These are phyloP conservation scores for Macrobrachium nipponense DNA, from an alignment of 1,140 invertebrate genomes.

Conservation along the genomic window DNA sequence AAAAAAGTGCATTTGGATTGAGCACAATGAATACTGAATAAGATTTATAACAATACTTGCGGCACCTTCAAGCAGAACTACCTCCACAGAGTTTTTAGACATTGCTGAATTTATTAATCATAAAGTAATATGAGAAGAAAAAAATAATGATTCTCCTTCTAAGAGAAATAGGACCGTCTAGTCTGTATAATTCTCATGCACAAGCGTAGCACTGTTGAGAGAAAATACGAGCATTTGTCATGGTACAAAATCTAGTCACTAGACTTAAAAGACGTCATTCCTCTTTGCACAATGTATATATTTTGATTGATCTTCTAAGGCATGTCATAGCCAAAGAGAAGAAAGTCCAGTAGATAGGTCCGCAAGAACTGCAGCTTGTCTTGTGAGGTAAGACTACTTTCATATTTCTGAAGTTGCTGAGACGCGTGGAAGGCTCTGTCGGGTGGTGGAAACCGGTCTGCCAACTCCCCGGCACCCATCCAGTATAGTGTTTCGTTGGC, in stretches of 20 bases:
- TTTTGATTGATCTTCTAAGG: conserved; percentile 6
- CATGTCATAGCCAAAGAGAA: conserved; percentile 49
- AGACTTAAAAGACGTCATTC: background rate
- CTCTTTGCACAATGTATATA: background rate
- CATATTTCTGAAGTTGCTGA: background rate
- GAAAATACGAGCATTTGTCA: too few relatives aligned
- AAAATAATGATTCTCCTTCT: too few relatives aligned
- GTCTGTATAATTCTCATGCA: too few relatives aligned
- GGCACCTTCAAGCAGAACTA: too few relatives aligned
- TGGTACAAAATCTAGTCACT: too few relatives aligned
- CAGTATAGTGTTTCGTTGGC: conserved; percentile 28
- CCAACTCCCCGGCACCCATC: conserved; percentile 18
- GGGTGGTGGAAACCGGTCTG: conserved; percentile 14
- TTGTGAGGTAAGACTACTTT: conserved; percentile 1
- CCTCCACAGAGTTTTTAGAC: background rate
- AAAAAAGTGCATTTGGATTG: too few relatives aligned
- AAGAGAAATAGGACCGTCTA: too few relatives aligned
- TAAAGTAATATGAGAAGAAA: background rate
- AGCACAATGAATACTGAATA: too few relatives aligned
- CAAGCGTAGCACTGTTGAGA: too few relatives aligned
- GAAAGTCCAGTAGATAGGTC: conserved; percentile 42
- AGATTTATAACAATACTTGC: too few relatives aligned
- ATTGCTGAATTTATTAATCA: background rate
- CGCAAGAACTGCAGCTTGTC: conserved; percentile 41
- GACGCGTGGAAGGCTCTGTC: conserved; percentile 26